Evolutionary conservation across 2,888 invertebrate genomes (phyloP), one percentile per base, ranked within the genome.

Genomic region (Branchipolynoe longqiensis): DNA sequence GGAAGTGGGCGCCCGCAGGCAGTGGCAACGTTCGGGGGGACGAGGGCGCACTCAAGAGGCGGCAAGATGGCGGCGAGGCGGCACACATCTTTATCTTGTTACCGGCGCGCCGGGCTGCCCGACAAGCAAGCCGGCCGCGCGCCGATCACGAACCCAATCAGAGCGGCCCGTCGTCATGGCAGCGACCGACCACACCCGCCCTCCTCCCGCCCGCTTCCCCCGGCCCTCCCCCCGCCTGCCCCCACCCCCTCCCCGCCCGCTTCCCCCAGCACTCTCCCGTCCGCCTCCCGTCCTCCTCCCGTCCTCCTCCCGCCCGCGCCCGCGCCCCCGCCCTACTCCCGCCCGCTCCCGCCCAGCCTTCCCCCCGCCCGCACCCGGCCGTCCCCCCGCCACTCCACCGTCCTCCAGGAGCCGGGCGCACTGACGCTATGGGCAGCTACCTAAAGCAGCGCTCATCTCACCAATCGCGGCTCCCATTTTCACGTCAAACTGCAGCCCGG

Each of bases 51-150:
- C 69, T 69, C 38, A n/a, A 33, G 69, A 33, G 69, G 38, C 33
- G 36, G 69, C 69, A 69, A 69, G 69, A 69, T 69, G 69, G 69
- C 69, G 69, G 69, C 69, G 3, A 38, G 62, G 69, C 33, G 69
- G 69, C 69, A 33, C 36, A 69, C 69, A 69, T 69, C 69, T 69
- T 69, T 69, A 69, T 69, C 69, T 69, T 69, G 69, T 69, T 69
- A 69, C 69, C 69, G 69, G 69, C 38, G 69, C 18, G 36, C 33
- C 38, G 48, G 36, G 36, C 33, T 33, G 33, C 36, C 3, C 6
- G 12, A 38, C 33, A 36, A 69, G 69, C 6, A 38, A 33, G 69
- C 6, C 69, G 33, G 8, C 36, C 33, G 69, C 22, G 69, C 18
- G 38, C 69, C 69, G 62, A 62, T 62, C 62, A 62, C 62, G 62